phyloP scores from a whole-genome alignment of 2,888 invertebrate species.

The Blastobasis lacticolella region DNA sequence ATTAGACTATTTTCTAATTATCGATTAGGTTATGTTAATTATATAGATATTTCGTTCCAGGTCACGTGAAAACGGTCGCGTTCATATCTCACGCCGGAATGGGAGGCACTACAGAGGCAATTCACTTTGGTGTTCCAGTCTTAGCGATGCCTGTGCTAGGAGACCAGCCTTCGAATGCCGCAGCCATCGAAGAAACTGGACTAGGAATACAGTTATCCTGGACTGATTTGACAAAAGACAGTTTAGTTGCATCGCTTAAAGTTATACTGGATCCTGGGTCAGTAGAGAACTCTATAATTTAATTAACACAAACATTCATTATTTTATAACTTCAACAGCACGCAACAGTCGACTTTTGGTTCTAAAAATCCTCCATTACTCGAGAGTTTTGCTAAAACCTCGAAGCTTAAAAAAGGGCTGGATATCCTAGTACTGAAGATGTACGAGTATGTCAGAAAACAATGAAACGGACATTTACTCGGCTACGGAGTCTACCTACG shows the following conservation, averaged over 20 bases:
- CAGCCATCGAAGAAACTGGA: constrained; percentile 70
- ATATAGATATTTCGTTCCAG: constrained; percentile 36
- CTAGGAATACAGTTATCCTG: constrained; percentile 63
- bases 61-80: constrained; percentile 73
- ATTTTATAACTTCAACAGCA: too few relatives aligned
- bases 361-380: too few relatives aligned
- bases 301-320: too few relatives aligned
- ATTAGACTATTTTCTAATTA: too few relatives aligned
- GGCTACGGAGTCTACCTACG: too few relatives aligned
- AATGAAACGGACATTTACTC: too few relatives aligned
- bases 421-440: too few relatives aligned
- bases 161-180: constrained; percentile 76
- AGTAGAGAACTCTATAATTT: constrained; percentile 20
- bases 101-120: constrained; percentile 74
- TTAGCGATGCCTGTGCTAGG: constrained; percentile 75
- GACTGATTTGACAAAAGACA: constrained; percentile 63
- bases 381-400: too few relatives aligned
- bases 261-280: constrained; percentile 72
- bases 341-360: too few relatives aligned
- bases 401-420: too few relatives aligned
- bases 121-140: constrained; percentile 75
- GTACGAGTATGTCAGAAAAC: too few relatives aligned
- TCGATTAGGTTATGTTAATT: too few relatives aligned
- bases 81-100: constrained; percentile 77
- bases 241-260: constrained; percentile 62